Conservation (phyloP, 2,888 invertebrate species). For the Aphodius granarius region DNA sequence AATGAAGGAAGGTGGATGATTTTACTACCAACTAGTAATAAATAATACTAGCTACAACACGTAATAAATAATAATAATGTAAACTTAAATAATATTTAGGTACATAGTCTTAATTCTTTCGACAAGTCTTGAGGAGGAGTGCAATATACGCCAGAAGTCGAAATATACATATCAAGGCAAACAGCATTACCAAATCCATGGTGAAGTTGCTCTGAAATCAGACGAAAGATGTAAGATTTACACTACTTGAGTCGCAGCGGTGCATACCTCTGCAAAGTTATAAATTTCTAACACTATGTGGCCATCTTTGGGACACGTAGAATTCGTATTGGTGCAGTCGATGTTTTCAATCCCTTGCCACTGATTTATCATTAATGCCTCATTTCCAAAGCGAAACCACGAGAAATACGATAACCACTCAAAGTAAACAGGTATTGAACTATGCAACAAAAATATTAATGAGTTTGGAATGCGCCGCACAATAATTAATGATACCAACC, state of each 20-base stretch:
- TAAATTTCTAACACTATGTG: constrained; percentile 76
- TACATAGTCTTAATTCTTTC: constrained; percentile 57
- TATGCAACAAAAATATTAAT: too few relatives aligned
- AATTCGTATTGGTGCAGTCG: constrained; percentile 71
- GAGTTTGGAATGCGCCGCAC: too few relatives aligned
- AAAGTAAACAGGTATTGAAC: constrained; percentile 82
- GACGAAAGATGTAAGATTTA: constrained; percentile 30
- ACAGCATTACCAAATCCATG: constrained; percentile 71
- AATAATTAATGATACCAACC: constrained; percentile 63
- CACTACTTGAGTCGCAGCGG: neutral
- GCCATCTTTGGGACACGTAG: constrained; percentile 78
- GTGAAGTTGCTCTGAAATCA: constrained; percentile 65
- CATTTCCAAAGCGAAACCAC: constrained; percentile 92
- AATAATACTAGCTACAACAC: neutral
- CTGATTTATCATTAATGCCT: constrained; percentile 85
- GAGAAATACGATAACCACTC: constrained; percentile 86
- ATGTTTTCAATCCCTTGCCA: constrained; percentile 81
- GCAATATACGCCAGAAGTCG: constrained; percentile 76
- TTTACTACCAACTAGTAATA: neutral
- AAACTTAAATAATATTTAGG: constrained; percentile 17
- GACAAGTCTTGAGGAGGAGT: constrained; percentile 68
- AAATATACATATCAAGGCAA: constrained; percentile 72
- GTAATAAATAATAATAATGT: constrained; percentile 15
- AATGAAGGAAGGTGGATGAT: neutral
- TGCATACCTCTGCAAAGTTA: constrained; percentile 72